phyloP scores from a whole-genome alignment of 2,113 vertebrate species.

The Micronycteris hirsuta region DNA sequence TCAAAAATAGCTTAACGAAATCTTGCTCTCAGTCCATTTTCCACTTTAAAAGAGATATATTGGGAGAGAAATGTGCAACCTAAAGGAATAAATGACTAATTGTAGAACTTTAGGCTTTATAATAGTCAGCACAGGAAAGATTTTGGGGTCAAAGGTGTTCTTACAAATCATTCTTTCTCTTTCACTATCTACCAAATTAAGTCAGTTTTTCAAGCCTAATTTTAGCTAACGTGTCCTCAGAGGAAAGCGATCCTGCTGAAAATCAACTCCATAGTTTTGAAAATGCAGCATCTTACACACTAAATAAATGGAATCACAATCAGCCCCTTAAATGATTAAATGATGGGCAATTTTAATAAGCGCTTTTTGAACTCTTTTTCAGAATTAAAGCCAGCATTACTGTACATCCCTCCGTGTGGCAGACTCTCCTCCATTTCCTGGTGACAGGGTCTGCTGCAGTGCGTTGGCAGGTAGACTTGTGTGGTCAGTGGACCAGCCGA shows the following conservation, averaged over 20 bases:
- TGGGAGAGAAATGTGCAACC: not conserved
- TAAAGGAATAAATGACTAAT: slow-evolving; percentile 29
- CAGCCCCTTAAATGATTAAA: not conserved
- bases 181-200: not conserved
- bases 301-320: slow-evolving; percentile 10
- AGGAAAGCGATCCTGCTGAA: not conserved
- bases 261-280: slow-evolving; percentile 3
- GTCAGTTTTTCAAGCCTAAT: not conserved
- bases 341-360: slow-evolving; percentile 50
- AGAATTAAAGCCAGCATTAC: slow-evolving; percentile 44
- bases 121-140: not conserved
- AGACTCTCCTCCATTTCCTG: not conserved
- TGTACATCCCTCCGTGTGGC: not conserved
- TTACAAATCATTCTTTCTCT: slow-evolving; percentile 17
- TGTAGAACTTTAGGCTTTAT: not conserved
- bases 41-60: slow-evolving; percentile 5
- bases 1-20: slow-evolving; percentile 9
- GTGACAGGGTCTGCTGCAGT: not conserved
- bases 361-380: slow-evolving; percentile 33
- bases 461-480: not conserved
- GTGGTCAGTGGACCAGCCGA: slow-evolving; percentile 42
- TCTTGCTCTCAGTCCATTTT: slow-evolving; percentile 10
- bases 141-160: not conserved
- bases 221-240: not conserved
- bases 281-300: slow-evolving; percentile 45